Evolutionary conservation across 2,113 vertebrate genomes (phyloP).

Genomic region (Cyrtonyx montezumae): DNA sequence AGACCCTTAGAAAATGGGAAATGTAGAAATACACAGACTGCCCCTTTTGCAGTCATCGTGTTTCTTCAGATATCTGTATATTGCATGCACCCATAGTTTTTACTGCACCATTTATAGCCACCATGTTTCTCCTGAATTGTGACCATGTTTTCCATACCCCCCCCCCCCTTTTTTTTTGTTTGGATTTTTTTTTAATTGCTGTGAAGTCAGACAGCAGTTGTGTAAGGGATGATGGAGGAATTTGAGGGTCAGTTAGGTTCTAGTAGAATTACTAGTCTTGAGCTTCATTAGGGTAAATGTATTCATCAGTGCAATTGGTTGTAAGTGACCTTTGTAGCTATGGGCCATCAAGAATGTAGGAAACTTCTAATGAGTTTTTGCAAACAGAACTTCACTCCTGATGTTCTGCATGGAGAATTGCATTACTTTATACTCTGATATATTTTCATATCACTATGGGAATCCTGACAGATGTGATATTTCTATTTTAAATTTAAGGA

Average conservation of each 20-base stretch:
- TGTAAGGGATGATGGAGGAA: neutral
- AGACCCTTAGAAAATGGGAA: neutral
- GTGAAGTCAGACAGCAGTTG: neutral
- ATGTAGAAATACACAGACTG: neutral
- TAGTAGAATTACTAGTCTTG: neutral
- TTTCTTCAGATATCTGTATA: neutral
- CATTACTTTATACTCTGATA: neutral
- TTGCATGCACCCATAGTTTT: neutral
- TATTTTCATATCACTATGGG: neutral
- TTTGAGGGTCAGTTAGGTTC: neutral
- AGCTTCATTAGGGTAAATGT: neutral
- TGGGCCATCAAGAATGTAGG: neutral
- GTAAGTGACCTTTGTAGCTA: neutral
- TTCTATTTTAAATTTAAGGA: neutral
- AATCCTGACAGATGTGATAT: neutral
- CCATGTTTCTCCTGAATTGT: neutral
- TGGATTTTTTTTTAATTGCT: neutral
- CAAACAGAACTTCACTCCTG: neutral
- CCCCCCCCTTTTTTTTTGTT: neutral
- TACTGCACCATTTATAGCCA: neutral
- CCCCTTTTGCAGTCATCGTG: neutral
- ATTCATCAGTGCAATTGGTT: neutral
- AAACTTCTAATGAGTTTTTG: neutral
- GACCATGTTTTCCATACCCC: neutral
- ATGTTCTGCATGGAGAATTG: neutral